These are phyloP conservation scores for Malurus elegans DNA, from an alignment of 2,113 vertebrate genomes.

Conservation along the genomic window DNA sequence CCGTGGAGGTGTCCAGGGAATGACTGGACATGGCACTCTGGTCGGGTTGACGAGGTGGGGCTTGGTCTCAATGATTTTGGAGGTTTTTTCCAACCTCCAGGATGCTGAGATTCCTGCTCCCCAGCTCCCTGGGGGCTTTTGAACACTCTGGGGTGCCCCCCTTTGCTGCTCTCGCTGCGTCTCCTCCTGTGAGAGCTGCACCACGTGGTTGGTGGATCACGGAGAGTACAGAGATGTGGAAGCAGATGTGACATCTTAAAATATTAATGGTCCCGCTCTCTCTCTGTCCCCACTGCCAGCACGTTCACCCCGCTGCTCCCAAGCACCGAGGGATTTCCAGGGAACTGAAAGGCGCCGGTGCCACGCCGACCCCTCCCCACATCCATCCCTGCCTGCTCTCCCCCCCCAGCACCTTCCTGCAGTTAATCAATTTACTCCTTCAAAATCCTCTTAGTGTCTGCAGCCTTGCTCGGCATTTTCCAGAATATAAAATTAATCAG, in stretches of 20 bases:
- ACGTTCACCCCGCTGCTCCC: fast-evolving
- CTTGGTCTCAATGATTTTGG: background rate
- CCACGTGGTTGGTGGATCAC: background rate
- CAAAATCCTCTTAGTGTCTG: slow-evolving; percentile 27
- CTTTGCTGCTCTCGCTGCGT: fast-evolving
- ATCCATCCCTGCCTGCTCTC: background rate
- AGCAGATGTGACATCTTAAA: background rate
- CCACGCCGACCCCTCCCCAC: fast-evolving
- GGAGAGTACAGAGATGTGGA: background rate
- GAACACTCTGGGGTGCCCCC: fast-evolving
- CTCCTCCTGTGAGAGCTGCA: background rate
- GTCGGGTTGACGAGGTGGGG: fast-evolving
- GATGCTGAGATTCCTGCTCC: background rate
- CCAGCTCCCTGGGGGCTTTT: background rate
- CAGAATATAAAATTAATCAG: slow-evolving; percentile 14
- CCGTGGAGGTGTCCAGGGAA: too few species aligned
- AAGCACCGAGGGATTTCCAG: background rate
- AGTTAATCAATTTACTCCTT: slow-evolving; percentile 25
- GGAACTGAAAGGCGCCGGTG: background rate
- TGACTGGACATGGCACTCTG: background rate
- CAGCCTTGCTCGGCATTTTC: background rate
- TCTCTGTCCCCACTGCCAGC: background rate
- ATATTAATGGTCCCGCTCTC: background rate
- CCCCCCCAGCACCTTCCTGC: background rate
- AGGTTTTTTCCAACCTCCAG: background rate